phyloP scores from a whole-genome alignment of 2,113 vertebrate species.

The Plecotus auritus region DNA sequence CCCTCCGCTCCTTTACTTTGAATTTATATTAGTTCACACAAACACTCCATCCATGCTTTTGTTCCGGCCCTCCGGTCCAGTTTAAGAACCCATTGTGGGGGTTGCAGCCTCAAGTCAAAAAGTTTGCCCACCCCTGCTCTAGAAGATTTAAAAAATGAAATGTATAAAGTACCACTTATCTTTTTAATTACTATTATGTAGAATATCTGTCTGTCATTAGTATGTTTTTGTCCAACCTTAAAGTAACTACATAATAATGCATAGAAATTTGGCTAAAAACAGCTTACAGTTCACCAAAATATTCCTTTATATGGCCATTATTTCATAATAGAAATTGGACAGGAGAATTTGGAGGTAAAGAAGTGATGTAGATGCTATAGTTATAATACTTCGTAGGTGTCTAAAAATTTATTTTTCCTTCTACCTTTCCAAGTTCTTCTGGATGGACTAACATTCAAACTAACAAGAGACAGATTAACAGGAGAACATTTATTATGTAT shows the following conservation, averaged over 20 bases:
- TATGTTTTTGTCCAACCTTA: neutral
- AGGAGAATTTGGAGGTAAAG: neutral
- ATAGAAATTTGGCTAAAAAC: neutral
- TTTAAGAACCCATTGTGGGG: too few species aligned
- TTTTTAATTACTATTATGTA: neutral
- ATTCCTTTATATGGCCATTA: neutral
- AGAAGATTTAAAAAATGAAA: neutral
- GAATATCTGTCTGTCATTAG: neutral
- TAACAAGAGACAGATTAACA: neutral
- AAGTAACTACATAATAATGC: neutral
- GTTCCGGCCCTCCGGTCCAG: too few species aligned
- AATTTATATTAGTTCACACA: too few species aligned
- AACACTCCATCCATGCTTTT: too few species aligned
- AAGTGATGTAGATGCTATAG: neutral
- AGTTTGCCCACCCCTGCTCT: too few species aligned
- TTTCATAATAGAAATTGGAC: neutral
- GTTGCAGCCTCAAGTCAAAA: too few species aligned
- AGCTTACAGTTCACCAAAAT: neutral
- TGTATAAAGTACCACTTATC: neutral
- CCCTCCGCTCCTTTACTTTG: too few species aligned
- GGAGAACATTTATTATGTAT: neutral
- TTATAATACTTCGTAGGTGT: neutral
- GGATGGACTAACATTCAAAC: neutral
- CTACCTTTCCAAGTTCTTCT: neutral
- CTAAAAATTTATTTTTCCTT: neutral